phyloP scores from a whole-genome alignment of 2,113 vertebrate species.

The Callospermophilus lateralis region DNA sequence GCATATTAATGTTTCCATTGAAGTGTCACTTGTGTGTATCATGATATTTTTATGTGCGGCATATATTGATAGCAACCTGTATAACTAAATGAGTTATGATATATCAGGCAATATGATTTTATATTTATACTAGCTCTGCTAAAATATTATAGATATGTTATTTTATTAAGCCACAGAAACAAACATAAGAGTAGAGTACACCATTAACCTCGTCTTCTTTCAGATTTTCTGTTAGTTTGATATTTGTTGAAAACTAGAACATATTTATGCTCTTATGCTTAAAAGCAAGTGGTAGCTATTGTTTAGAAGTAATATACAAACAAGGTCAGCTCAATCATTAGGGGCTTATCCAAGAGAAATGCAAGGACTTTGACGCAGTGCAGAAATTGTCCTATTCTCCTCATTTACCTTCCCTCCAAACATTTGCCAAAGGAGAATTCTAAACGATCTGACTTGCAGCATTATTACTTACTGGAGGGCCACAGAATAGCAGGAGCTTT shows the following conservation, averaged over 20 bases:
- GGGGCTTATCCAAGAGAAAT: constrained; percentile 1
- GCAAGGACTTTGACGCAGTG: not conserved
- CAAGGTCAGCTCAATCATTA: not conserved
- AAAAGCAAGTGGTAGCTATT: not conserved
- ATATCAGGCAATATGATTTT: not conserved
- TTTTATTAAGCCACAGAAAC: not conserved
- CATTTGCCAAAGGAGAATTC: not conserved
- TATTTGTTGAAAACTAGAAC: not conserved
- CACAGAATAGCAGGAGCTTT: not conserved
- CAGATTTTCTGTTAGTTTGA: not conserved
- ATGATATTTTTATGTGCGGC: not conserved
- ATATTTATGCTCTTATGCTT: not conserved
- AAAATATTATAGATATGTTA: not conserved
- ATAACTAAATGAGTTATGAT: not conserved
- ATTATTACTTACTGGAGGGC: constrained; percentile 11
- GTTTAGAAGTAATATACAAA: not conserved
- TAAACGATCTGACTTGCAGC: not conserved
- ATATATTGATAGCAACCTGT: not conserved
- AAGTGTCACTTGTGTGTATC: not conserved
- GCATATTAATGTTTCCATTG: not conserved
- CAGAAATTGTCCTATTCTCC: not conserved
- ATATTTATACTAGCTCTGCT: not conserved
- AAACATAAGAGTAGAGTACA: not conserved
- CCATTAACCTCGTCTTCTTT: not conserved
- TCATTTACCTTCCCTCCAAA: not conserved